Percentiles rank a stretch among this genome's conserved stretches.
Conservation (phyloP, 2,888 invertebrate genomes). For the Leptinotarsa rubiginosa region DNA sequence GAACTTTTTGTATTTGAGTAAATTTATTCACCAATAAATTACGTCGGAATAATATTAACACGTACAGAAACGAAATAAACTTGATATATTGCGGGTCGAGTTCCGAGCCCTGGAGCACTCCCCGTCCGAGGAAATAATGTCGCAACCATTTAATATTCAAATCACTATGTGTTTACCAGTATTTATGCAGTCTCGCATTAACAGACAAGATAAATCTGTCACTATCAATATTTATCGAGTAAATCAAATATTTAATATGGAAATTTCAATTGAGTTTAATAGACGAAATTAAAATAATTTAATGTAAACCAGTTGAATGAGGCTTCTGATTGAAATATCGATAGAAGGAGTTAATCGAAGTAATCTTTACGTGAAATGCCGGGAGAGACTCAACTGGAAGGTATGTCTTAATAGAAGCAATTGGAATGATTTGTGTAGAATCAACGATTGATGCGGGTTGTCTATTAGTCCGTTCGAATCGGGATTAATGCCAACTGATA, state of each 20-base stretch:
- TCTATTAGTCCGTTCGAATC: constrained; percentile 33
- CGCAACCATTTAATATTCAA: constrained; percentile 36
- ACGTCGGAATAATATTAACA: constrained; percentile 20
- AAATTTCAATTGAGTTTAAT: constrained; percentile 45
- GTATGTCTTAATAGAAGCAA: constrained; percentile 39
- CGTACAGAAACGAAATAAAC: constrained; percentile 23
- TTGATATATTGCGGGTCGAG: constrained; percentile 29
- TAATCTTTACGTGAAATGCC: constrained; percentile 17
- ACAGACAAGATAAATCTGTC: constrained; percentile 45
- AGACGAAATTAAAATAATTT: constrained; percentile 45
- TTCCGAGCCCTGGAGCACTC: constrained; percentile 25
- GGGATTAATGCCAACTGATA: constrained; percentile 50
- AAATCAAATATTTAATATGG: constrained; percentile 46
- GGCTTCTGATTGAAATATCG: constrained; percentile 35
- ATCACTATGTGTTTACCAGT: constrained; percentile 39
- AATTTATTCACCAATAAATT: constrained; percentile 16
- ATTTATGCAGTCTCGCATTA: constrained; percentile 38
- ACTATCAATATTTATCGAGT: constrained; percentile 46
- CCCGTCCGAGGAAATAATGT: constrained; percentile 27
- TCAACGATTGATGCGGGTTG: constrained; percentile 44
- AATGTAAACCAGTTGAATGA: constrained; percentile 32
- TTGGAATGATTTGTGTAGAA: constrained; percentile 40
- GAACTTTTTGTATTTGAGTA: constrained; percentile 14
- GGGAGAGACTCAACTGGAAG: constrained; percentile 20
- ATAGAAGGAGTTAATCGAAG: constrained; percentile 23